phyloP scores from a whole-genome alignment of 2,113 vertebrate genomes.

The Mugil cephalus region DNA sequence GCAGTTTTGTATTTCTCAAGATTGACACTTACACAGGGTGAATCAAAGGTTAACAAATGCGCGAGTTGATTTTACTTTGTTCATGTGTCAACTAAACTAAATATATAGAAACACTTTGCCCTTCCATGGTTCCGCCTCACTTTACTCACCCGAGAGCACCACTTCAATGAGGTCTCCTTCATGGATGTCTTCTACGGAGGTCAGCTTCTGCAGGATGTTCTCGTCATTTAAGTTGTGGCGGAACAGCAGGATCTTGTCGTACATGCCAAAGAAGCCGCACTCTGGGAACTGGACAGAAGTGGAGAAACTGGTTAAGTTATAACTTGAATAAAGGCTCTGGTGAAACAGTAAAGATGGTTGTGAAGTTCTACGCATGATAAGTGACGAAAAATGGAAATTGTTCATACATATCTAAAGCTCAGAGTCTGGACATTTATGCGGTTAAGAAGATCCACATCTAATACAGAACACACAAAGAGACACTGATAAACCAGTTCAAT shows the following conservation, averaged over 20 bases:
- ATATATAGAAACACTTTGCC: too few species aligned
- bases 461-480: conserved; percentile 6
- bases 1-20: conserved; percentile 12
- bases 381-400: neutral
- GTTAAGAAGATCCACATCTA: conserved; percentile 2
- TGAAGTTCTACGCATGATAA: neutral
- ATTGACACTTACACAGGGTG: neutral
- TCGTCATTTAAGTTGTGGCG: conserved; percentile 96
- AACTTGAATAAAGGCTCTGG: neutral
- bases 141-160: conserved; percentile 92
- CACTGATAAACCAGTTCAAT: neutral
- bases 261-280: conserved; percentile 99
- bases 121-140: neutral
- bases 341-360: neutral
- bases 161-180: conserved; percentile 98
- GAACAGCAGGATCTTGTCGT: conserved; percentile 98
- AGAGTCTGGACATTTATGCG: conserved; percentile 2
- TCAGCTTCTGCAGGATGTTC: conserved; percentile 97
- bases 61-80: neutral
- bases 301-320: conserved; percentile 56
- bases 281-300: conserved; percentile 91
- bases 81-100: too few species aligned
- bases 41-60: neutral
- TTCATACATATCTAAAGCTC: neutral
- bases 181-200: conserved; percentile 94